Evolutionary conservation across 2,113 vertebrate species (phyloP), one percentile per base, ranked within the genome.

Genomic region (Perca fluviatilis): DNA sequence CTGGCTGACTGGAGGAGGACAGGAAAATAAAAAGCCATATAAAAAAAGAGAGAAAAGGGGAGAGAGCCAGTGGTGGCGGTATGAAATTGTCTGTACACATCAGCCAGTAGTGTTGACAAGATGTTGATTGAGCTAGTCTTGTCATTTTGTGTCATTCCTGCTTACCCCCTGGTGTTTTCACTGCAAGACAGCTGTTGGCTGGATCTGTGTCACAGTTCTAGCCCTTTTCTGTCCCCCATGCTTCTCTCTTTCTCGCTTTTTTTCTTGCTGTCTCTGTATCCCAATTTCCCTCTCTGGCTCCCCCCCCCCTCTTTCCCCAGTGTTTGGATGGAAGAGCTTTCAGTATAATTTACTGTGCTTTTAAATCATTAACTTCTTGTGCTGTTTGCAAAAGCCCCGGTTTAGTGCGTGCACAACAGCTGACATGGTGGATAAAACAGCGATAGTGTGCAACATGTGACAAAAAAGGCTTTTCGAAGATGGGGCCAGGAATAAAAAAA

Each of bases 81-180:
- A 92, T 92, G 90, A 95, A 93, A 93, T 90, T 94, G 93, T 95
- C 94, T 93, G 91, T 91, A 91, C 90, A 93, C 91, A 94, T 95
- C 95, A 94, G 90, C 91, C 89, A 89, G 88, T 88, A 77, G 89
- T 94, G 92, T 93, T 94, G 95, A 95, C 94, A 94, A 94, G 92
- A 95, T 93, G 93, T 92, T 94, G 94, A 95, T 95, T 95, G 95
- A 96, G 94, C 91, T 89, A 84, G 92, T 91, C 92, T 93, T 95
- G 94, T 95, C 94, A 93, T 93, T 95, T 91, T 64, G 67, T 79
- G 82, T 84, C 82, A 74, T 83, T 92, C 88, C 88, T 88, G 85
- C 91, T 86, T 89, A 92, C 92, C 93, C 92, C 90, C 91, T 84
- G 92, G 94, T 94, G 92, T 89, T 94, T 92, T 92, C 89, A 79